These are phyloP conservation scores for Phaetusa simplex DNA, from an alignment of 2,113 vertebrate species.

Conservation along the genomic window DNA sequence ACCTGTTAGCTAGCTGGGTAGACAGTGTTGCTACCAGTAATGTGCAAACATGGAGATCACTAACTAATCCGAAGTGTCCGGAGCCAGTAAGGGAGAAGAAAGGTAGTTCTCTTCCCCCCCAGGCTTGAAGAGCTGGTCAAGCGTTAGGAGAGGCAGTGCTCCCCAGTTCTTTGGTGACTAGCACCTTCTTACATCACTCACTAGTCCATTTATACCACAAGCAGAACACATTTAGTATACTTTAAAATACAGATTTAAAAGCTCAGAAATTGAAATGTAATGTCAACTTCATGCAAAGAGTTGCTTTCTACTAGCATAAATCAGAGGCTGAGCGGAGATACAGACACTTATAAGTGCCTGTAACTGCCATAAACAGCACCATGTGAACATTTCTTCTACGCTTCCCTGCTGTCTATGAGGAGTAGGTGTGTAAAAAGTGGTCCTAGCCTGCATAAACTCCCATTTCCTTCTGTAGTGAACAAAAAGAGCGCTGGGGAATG, in stretches of 20 bases:
- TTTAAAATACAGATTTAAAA: neutral
- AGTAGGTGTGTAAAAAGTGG: neutral
- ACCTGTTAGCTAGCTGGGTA: neutral
- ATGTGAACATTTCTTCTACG: fast-evolving
- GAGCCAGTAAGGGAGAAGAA: neutral
- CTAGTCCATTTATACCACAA: neutral
- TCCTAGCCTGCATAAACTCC: neutral
- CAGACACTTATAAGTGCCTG: fast-evolving
- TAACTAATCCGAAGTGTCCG: neutral
- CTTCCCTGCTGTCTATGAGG: fast-evolving
- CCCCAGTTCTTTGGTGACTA: too few relatives aligned
- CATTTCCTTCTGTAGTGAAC: neutral
- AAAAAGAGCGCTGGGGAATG: neutral
- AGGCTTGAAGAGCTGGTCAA: neutral
- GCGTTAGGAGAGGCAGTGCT: fast-evolving
- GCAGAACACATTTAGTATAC: neutral
- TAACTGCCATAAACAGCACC: neutral
- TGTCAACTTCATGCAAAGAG: neutral
- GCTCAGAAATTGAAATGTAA: neutral
- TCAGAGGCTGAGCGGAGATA: neutral
- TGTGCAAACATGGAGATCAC: fast-evolving
- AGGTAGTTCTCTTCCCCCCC: too few relatives aligned
- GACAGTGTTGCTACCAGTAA: neutral
- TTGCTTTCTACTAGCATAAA: neutral
- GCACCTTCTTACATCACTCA: neutral